Conservation (phyloP, 53 echinoderm and acorn worm species). For the Crossaster papposus region DNA sequence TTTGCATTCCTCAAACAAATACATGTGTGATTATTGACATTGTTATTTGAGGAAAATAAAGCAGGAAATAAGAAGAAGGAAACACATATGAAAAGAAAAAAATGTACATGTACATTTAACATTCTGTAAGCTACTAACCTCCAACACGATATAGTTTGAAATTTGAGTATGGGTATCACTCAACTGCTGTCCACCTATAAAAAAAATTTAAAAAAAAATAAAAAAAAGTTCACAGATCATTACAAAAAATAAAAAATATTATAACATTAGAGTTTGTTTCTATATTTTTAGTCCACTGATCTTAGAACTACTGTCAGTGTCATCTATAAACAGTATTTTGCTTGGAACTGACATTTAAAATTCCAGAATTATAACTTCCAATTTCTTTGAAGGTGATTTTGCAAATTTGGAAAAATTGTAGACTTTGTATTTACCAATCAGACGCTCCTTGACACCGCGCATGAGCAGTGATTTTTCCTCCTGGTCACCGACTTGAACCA, state of each 20-base stretch:
- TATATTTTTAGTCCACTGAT: too few species aligned
- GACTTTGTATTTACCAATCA: constrained; percentile 54
- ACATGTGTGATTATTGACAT: too few species aligned
- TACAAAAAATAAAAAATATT: too few species aligned
- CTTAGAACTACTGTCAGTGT: too few species aligned
- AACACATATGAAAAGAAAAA: neutral
- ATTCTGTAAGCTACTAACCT: constrained; percentile 26
- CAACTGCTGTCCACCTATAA: constrained; percentile 57
- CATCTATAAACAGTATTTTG: too few species aligned
- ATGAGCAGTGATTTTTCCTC: constrained; percentile 58
- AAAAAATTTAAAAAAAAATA: too few species aligned
- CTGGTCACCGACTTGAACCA: constrained; percentile 68
- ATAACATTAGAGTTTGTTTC: too few species aligned
- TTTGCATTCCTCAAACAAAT: too few species aligned
- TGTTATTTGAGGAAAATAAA: too few species aligned
- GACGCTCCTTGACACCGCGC: constrained; percentile 72
- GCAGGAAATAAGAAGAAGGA: neutral
- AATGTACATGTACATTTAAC: neutral
- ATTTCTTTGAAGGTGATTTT: neutral
- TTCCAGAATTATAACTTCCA: too few species aligned
- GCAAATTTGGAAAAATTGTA: neutral
- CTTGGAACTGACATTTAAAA: too few species aligned
- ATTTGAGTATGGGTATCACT: constrained; percentile 50
- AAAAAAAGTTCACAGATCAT: too few species aligned
- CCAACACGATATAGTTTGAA: constrained; percentile 65